Evolutionary conservation across 2,113 vertebrate species (phyloP).

Genomic region (Grus americana): DNA sequence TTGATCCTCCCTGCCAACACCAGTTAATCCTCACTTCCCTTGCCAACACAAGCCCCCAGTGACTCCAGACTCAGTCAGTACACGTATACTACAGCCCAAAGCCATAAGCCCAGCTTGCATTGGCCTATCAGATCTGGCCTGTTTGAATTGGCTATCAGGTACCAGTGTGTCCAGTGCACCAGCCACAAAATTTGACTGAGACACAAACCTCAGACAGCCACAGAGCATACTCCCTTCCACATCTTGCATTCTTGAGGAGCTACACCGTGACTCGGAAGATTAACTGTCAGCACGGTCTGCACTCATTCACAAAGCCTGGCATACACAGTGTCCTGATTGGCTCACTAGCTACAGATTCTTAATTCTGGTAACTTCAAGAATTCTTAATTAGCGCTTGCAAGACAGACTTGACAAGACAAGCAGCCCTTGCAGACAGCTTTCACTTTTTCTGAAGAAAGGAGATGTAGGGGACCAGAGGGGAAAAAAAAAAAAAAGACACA

Average conservation of each 20-base stretch:
- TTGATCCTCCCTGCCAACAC: background rate
- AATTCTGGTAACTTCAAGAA: background rate
- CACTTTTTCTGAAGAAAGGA: background rate
- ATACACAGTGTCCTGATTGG: background rate
- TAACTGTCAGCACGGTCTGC: background rate
- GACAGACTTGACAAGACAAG: background rate
- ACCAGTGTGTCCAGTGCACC: background rate
- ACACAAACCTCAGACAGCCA: background rate
- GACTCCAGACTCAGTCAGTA: background rate
- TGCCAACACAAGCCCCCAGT: background rate
- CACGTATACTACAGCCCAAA: background rate
- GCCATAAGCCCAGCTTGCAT: fast-evolving
- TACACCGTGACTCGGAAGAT: background rate
- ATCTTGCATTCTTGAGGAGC: background rate
- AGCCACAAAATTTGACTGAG: background rate
- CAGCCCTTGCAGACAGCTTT: background rate
- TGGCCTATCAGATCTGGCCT: background rate
- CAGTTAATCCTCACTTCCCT: background rate
- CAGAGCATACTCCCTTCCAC: background rate
- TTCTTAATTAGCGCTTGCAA: background rate
- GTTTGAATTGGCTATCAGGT: too few species aligned
- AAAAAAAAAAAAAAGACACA: too few species aligned
- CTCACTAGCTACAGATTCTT: background rate
- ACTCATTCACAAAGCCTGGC: background rate
- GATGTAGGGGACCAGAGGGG: background rate